Percentiles rank a stretch among this genome's conserved stretches.
Evolutionary conservation across 2,797 vertebrate species (phyloP).

Genomic region (Ceryle rudis): DNA sequence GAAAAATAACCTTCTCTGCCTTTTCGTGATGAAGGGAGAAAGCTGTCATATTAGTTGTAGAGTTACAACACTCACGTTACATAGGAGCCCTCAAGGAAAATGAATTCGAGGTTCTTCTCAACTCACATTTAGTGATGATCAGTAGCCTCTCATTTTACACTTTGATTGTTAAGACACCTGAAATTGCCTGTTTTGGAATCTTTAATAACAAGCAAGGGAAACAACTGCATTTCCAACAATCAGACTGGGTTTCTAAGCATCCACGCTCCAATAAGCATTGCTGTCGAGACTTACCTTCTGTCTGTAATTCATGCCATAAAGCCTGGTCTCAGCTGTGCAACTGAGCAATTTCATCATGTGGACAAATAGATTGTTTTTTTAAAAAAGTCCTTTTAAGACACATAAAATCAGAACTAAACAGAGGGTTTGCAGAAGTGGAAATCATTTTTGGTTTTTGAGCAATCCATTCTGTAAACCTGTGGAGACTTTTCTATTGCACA

Average conservation of each 20-base stretch:
- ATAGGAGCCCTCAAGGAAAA: neutral
- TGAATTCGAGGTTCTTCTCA: neutral
- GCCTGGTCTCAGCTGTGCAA: neutral
- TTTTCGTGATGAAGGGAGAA: neutral
- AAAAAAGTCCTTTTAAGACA: neutral
- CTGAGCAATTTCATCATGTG: neutral
- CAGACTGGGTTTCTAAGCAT: neutral
- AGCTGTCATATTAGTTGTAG: neutral
- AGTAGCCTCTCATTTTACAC: neutral
- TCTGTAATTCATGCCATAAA: neutral
- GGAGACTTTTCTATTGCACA: neutral
- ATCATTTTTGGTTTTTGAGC: neutral
- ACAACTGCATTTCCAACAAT: neutral
- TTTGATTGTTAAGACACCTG: neutral
- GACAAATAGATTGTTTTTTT: neutral
- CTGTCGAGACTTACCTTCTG: neutral
- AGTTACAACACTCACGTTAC: neutral
- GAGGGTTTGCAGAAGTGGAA: neutral
- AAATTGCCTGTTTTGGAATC: neutral
- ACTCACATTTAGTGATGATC: neutral
- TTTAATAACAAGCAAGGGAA: neutral
- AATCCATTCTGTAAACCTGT: neutral
- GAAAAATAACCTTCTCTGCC: neutral
- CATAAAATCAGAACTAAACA: neutral
- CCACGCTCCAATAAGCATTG: neutral